phyloP scores from a whole-genome alignment of 2,888 invertebrate species.

The Hyles lineata region DNA sequence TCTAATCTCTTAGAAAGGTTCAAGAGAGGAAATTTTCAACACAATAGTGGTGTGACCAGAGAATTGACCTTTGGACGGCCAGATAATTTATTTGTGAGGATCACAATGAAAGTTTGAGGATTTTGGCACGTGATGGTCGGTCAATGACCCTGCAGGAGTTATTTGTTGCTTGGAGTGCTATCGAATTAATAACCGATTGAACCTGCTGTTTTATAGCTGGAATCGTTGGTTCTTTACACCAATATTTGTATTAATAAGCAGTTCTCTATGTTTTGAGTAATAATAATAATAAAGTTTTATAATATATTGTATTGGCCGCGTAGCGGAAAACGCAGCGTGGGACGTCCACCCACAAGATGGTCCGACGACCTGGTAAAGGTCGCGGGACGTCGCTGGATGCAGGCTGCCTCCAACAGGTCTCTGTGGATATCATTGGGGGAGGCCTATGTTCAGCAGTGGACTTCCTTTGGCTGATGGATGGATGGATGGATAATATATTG shows the following conservation, averaged over 20 bases:
- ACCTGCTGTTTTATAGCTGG: background rate
- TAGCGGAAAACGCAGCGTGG: too few relatives aligned
- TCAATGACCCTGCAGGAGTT: background rate
- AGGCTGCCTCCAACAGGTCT: too few relatives aligned
- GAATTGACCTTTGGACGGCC: constrained; percentile 20
- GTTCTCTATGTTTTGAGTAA: background rate
- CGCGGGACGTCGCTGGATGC: too few relatives aligned
- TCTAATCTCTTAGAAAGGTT: constrained; percentile 53
- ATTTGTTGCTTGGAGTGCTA: background rate
- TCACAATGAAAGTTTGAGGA: background rate
- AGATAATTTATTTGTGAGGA: background rate
- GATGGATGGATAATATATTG: too few relatives aligned
- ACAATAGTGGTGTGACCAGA: constrained; percentile 29
- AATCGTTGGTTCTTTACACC: background rate
- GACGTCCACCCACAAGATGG: too few relatives aligned
- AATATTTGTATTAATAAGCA: background rate
- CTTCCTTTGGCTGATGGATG: too few relatives aligned
- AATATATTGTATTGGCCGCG: too few relatives aligned
- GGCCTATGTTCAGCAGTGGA: too few relatives aligned
- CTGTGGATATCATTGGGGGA: too few relatives aligned
- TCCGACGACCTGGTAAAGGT: too few relatives aligned
- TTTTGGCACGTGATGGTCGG: background rate
- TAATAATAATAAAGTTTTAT: too few relatives aligned
- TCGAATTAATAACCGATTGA: background rate
- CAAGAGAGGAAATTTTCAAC: constrained; percentile 56